Percentiles rank a stretch among this genome's conserved stretches.
These are phyloP conservation scores for Aricia artaxerxes DNA, from an alignment of 2,888 invertebrate genomes.

Conservation along the genomic window DNA sequence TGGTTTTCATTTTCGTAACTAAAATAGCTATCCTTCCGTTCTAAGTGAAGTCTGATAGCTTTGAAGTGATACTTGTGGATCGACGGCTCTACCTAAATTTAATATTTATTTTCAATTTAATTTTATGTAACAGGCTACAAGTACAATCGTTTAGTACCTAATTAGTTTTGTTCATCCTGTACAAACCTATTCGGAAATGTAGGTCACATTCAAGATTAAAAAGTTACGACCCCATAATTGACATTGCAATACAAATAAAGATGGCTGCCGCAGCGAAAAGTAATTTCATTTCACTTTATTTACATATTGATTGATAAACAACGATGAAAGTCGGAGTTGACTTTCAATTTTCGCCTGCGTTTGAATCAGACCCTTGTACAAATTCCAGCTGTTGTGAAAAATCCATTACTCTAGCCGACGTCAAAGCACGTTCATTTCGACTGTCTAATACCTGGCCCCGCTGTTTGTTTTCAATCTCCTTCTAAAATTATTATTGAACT, in stretches of 20 bases:
- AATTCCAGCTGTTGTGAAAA: slow-evolving; percentile 29
- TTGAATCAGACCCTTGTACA: slow-evolving; percentile 24
- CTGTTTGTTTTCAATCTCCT: slow-evolving; percentile 62
- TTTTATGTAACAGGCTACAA: not conserved
- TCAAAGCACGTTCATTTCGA: slow-evolving; percentile 25
- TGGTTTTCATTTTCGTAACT: no score
- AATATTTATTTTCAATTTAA: not conserved
- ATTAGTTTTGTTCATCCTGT: not conserved
- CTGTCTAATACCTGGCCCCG: slow-evolving; percentile 43
- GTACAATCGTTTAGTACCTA: not conserved
- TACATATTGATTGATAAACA: slow-evolving; percentile 23
- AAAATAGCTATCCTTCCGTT: no score
- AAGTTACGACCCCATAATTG: slow-evolving; percentile 7
- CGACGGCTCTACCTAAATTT: no score
- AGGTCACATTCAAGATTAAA: slow-evolving; percentile 3
- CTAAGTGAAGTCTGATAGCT: no score
- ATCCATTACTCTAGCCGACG: slow-evolving; percentile 28
- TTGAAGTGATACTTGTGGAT: no score
- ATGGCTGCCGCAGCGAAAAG: slow-evolving; percentile 1
- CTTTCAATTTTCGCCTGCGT: slow-evolving; percentile 29
- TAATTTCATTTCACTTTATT: slow-evolving; percentile 26
- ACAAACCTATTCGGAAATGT: not conserved
- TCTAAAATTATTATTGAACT: slow-evolving; percentile 56
- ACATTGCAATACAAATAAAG: slow-evolving; percentile 18
- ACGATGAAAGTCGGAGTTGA: slow-evolving; percentile 23